Evolutionary conservation across 2,797 vertebrate species (phyloP).

Genomic region (Brotula barbata): DNA sequence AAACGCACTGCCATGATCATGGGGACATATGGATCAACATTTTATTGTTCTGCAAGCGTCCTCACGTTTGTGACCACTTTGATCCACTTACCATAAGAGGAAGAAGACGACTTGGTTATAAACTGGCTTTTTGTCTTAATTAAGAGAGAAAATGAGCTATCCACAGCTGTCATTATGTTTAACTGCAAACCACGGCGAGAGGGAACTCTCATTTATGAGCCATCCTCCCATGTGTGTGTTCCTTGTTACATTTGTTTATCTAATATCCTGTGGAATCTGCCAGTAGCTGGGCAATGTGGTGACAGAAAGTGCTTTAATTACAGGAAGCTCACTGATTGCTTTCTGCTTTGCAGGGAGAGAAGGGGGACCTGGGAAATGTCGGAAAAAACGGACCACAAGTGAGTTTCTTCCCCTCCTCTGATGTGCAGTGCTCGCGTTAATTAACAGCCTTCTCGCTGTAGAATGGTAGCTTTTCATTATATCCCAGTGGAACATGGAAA

Average conservation of each 20-base stretch:
- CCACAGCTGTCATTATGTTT: conserved; percentile 41
- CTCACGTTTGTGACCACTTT: conserved; percentile 21
- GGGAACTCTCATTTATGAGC: conserved; percentile 25
- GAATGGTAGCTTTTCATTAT: conserved; percentile 34
- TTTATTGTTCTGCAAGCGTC: conserved; percentile 19
- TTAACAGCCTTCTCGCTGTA: conserved; percentile 17
- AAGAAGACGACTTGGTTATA: conserved; percentile 26
- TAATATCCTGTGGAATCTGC: conserved; percentile 26
- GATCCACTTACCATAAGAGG: conserved; percentile 10
- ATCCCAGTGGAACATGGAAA: not conserved
- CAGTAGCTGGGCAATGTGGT: conserved; percentile 6
- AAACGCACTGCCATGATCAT: conserved; percentile 8
- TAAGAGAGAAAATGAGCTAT: conserved; percentile 35
- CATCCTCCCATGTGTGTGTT: conserved; percentile 32
- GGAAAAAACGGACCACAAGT: conserved; percentile 92
- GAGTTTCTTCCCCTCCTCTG: conserved; percentile 67
- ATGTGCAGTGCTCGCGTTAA: conserved; percentile 14
- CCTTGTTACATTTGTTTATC: conserved; percentile 33
- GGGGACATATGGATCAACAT: conserved; percentile 13
- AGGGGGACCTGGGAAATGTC: conserved; percentile 86
- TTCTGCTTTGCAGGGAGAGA: conserved; percentile 88
- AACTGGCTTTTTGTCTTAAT: conserved; percentile 56
- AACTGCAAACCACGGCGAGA: conserved; percentile 35
- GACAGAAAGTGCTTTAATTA: conserved; percentile 36
- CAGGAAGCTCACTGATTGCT: conserved; percentile 52